Conservation (phyloP, 2,797 vertebrate genomes). For the Gymnothorax reevesii region DNA sequence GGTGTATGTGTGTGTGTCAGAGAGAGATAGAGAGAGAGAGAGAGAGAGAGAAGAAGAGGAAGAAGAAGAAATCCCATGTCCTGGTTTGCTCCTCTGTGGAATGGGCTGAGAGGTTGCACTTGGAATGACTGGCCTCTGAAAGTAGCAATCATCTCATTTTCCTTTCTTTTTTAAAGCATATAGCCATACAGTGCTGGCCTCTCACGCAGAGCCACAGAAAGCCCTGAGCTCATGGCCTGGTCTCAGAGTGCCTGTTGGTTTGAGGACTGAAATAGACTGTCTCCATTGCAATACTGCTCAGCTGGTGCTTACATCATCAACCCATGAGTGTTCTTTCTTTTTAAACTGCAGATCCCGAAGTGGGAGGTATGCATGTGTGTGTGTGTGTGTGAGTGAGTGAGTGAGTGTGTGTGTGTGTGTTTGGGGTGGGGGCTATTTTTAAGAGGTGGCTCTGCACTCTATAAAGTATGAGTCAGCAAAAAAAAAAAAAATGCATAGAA, state of each 20-base stretch:
- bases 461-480: no score
- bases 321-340: neutral
- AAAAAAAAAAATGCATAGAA: no score
- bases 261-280: neutral
- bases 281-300: neutral
- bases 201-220: neutral
- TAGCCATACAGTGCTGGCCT: neutral
- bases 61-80: neutral
- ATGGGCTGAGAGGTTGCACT: neutral
- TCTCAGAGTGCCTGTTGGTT: neutral
- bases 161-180: neutral
- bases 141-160: neutral
- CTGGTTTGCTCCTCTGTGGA: neutral
- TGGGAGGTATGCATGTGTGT: neutral
- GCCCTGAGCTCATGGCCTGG: neutral
- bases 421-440: no score
- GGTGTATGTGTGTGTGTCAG: neutral
- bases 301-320: neutral
- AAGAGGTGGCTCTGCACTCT: no score
- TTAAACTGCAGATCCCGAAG: conserved; percentile 22
- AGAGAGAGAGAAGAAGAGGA: neutral
- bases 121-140: neutral
- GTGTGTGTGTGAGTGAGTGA: no score
- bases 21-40: neutral
- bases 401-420: no score